Evolutionary conservation across 2,888 invertebrate genomes (phyloP), one percentile per base, ranked within the genome.

Genomic region (Globia sparganii): DNA sequence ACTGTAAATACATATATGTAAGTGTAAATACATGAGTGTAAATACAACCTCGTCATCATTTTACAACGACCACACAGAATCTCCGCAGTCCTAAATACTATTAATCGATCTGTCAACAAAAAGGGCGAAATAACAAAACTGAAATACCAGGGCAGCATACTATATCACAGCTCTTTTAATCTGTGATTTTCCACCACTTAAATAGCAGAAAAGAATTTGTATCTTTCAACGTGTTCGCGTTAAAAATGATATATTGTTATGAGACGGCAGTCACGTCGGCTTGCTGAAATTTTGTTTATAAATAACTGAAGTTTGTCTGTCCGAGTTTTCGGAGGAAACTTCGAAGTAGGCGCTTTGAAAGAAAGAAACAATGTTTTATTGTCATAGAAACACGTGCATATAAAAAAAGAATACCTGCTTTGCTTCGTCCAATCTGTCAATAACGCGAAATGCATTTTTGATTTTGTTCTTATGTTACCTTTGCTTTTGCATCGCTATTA

Each of bases 201-300:
- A 87, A 84, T 84, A 81, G 69, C 81, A 67, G 64, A 82, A 77
- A 79, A 78, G 75, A 84, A 82, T 85, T 83, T 18, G 65, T 86
- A 71, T 85, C 80, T 85, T 77, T 77, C 84, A 83, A 64, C 85
- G 85, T 77, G 72, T 75, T 79, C 61, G 56, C 69, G 77, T 86
- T 84, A 70, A 79, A 80, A 78, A 87, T 87, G 81, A 87, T 87
- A 83, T 70, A 83, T 82, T 72, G n/a, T 70, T 77, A 81, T 77
- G 76, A 53, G 77, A 13, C 64, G 72, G 28, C 43, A 65, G 83
- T 83, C 87, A 83, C 87, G 87, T 87, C 78, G 77, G 18, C 28
- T 40, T 66, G 37, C 78, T 69, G 62, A 49, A 77, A 62, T 49
- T 73, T 61, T 81, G n/a, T 71, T 72, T 80, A 77, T 72, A 69